Evolutionary conservation across 2,113 vertebrate species (phyloP).

Genomic region (Xiphorhynchus elegans): DNA sequence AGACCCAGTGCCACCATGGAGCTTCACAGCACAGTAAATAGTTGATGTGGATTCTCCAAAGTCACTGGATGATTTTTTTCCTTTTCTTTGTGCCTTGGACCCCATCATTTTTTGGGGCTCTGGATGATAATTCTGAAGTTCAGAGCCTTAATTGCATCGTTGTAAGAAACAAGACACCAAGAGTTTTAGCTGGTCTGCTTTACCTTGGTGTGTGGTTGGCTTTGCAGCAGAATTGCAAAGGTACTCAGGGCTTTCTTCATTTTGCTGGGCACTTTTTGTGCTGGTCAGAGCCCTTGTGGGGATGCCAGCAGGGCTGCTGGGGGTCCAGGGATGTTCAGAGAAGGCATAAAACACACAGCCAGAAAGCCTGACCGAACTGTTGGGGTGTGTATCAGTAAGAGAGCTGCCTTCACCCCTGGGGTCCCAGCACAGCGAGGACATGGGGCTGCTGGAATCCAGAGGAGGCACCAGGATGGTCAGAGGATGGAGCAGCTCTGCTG

Average conservation of each 20-base stretch:
- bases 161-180: neutral
- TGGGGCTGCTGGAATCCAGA: neutral
- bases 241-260: neutral
- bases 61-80: neutral
- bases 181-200: neutral
- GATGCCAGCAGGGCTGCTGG: neutral
- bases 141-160: neutral
- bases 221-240: neutral
- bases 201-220: neutral
- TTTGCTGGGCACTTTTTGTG: neutral
- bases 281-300: neutral
- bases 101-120: rapidly evolving
- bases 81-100: neutral
- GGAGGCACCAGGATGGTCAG: neutral
- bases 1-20: rapidly evolving
- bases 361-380: neutral
- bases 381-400: rapidly evolving
- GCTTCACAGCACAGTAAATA: neutral
- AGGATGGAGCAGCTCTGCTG: neutral
- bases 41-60: neutral
- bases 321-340: neutral
- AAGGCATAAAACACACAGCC: neutral
- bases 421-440: neutral
- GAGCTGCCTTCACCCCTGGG: neutral
- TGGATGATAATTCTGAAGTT: neutral